Base-by-base conservation (phyloP, 2,888 invertebrate species). In the Acronicta leporina region DNA sequence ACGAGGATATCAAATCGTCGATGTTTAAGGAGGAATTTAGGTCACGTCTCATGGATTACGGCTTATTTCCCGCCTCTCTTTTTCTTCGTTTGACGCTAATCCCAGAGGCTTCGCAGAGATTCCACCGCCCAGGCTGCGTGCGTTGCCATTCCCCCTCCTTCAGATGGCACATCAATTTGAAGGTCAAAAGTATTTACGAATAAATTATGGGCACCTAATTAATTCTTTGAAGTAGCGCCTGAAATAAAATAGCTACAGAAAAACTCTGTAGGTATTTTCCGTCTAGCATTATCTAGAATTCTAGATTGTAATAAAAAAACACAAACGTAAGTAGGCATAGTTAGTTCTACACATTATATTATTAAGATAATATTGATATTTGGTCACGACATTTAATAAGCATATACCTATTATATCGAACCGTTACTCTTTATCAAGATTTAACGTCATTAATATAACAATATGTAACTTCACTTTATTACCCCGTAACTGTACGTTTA, bases 21-120 rank as follows among this genome's bases (percentile, higher is more conserved):
- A 91, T 92, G 90, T 92, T 92, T 91, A 92, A 89, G 88, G 82
- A 88, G 83, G 88, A 89, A 93, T 93, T 91, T 92, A 86, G 92
- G 94, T 92, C 93, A 93, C 93, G 94, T 92, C 89, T 89, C 87
- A 76, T 86, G 92, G 92, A 93, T 93, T 93, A 92, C 89, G 91
- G 89, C 89, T 92, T 92, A 92, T 93, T 92, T 89, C 89, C 88
- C 87, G 90, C 90, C 89, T 89, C 91, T 87, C 91, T 92, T 92
- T 92, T 92, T 93, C 92, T 92, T 91, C 92, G 92, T 92, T 92
- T 91, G 92, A 89, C 91, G 91, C 86, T 92, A 92, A 92, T 93
- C 92, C 93, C 89, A 81, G 63, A 81, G 90, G 89, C 83, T 87
- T 85, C 85, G 88, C 87, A 81, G 86, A 89, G 90, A 90, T 91